A percentile compares a stretch with the other conserved stretches of the same genome.
Conservation (phyloP, 2,797 vertebrate genomes). For the Vultur gryphus region DNA sequence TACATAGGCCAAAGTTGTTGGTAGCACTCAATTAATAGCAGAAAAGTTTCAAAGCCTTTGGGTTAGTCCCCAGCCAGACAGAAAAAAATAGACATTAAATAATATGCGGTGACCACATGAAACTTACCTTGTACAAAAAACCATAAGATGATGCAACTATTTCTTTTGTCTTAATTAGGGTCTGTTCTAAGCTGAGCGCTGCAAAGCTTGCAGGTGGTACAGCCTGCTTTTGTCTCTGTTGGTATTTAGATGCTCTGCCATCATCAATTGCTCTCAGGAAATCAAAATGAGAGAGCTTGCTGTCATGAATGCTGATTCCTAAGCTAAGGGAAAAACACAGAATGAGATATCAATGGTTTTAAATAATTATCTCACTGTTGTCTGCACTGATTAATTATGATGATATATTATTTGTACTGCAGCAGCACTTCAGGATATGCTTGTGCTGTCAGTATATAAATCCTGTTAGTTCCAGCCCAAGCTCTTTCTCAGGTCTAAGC, state of each 20-base stretch:
- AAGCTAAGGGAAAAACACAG: constrained; percentile 60
- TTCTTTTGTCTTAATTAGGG: constrained; percentile 63
- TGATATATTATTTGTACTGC: not conserved
- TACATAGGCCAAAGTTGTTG: not conserved
- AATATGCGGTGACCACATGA: not conserved
- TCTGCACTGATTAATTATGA: constrained; percentile 7
- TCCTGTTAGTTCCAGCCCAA: not conserved
- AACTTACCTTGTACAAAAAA: constrained; percentile 64
- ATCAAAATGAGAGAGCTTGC: constrained; percentile 70
- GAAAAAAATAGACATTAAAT: not conserved
- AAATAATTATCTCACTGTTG: constrained; percentile 9
- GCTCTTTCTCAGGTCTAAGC: not conserved
- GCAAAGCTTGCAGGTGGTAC: constrained; percentile 27
- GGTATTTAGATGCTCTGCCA: constrained; percentile 9
- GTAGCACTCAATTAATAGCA: not conserved
- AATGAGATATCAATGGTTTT: constrained; percentile 3
- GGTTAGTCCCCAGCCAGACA: not conserved
- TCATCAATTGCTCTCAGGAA: constrained; percentile 70
- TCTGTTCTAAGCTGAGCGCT: constrained; percentile 49
- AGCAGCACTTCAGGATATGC: not conserved
- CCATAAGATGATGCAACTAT: constrained; percentile 26
- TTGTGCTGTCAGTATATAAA: not conserved
- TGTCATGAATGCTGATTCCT: constrained; percentile 64
- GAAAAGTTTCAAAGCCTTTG: not conserved
- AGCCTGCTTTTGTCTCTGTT: constrained; percentile 24